Evolutionary conservation across 1,140 invertebrate species (phyloP).

Genomic region (Asobara japonica): DNA sequence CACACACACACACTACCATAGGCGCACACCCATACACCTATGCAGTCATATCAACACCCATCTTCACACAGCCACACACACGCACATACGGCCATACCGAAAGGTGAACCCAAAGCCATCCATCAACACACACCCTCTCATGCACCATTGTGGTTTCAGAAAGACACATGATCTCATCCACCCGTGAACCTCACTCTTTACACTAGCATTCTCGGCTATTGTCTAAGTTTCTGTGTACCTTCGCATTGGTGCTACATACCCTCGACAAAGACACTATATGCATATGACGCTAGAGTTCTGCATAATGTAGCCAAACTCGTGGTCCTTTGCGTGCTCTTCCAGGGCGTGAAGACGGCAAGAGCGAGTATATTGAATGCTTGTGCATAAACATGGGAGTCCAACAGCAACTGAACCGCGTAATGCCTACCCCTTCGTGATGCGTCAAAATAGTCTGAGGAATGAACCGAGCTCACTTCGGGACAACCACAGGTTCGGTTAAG

Average conservation of each 20-base stretch:
- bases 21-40: too few species aligned
- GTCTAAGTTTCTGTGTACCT: neutral
- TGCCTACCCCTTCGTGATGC: neutral
- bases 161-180: neutral
- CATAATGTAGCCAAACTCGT: constrained; percentile 43
- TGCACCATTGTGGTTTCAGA: neutral
- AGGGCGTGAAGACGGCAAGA: constrained; percentile 1
- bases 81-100: too few species aligned
- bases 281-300: constrained; percentile 29
- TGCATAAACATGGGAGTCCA: neutral
- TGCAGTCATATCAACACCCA: too few species aligned
- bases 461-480: neutral
- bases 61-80: too few species aligned
- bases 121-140: too few species aligned
- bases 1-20: too few species aligned
- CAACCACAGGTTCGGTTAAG: neutral
- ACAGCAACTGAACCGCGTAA: neutral
- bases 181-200: neutral
- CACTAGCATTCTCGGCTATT: neutral
- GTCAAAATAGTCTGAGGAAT: neutral
- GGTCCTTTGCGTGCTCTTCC: constrained; percentile 37
- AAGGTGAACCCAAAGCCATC: too few species aligned
- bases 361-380: neutral
- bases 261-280: neutral
- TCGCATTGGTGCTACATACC: neutral